phyloP scores from a whole-genome alignment of 2,888 invertebrate species.

The Tenthredo distinguenda region DNA sequence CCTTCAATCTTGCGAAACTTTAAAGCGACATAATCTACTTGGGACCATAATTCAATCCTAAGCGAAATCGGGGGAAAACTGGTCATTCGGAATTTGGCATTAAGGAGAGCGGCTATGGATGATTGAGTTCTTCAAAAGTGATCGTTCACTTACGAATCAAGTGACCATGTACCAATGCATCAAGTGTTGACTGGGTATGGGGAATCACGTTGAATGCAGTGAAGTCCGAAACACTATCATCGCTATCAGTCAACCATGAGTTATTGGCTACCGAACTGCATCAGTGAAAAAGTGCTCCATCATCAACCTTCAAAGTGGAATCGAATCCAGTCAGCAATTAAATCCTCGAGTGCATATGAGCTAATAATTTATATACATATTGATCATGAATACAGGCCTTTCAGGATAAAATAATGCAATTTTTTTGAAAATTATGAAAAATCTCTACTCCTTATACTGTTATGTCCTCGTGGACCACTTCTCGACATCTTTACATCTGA shows the following conservation, averaged over 20 bases:
- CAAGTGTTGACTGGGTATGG: neutral
- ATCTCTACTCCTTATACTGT: no score
- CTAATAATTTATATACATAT: neutral
- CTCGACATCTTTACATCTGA: neutral
- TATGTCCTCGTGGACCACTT: no score
- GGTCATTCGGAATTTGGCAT: neutral
- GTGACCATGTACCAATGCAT: neutral
- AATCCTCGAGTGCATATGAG: neutral
- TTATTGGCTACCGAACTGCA: neutral
- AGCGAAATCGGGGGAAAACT: neutral
- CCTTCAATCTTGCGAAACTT: neutral
- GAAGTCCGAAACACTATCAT: neutral
- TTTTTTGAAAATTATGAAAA: neutral
- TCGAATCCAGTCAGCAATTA: neutral
- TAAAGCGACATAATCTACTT: neutral
- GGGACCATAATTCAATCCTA: neutral
- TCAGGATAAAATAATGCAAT: neutral
- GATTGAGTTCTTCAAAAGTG: no score
- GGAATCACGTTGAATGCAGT: neutral
- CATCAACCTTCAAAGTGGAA: neutral
- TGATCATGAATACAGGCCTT: neutral
- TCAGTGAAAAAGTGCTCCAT: neutral
- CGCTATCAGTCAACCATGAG: neutral
- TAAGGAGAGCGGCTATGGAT: neutral
- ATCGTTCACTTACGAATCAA: no score